Conservation (phyloP, 2,113 vertebrate species). For the Mus musculus region DNA sequence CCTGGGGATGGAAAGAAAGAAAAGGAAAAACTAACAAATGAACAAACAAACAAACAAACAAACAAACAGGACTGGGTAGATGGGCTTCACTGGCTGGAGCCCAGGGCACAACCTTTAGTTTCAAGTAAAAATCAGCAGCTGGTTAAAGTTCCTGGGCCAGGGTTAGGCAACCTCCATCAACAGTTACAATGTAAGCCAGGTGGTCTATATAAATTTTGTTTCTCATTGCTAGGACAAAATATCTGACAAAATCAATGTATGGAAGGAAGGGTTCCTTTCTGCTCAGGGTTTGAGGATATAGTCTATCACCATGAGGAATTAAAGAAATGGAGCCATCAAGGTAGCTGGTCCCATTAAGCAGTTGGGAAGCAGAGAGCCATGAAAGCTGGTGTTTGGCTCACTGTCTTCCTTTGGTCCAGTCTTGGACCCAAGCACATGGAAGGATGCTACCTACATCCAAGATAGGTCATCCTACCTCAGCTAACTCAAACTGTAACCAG, state of each 20-base stretch:
- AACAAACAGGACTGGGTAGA: neutral
- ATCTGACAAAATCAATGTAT: neutral
- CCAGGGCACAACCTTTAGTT: neutral
- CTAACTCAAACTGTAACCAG: neutral
- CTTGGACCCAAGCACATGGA: neutral
- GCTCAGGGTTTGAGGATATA: neutral
- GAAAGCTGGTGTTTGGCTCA: neutral
- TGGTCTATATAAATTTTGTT: neutral
- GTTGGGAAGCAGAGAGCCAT: neutral
- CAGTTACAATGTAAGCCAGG: neutral
- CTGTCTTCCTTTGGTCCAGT: neutral
- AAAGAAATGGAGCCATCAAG: neutral
- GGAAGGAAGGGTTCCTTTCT: neutral
- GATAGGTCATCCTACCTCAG: neutral
- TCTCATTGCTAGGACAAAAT: neutral
- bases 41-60: no score
- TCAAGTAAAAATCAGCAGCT: neutral
- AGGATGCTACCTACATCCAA: neutral
- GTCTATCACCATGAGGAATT: neutral
- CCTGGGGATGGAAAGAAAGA: neutral
- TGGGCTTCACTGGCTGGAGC: neutral
- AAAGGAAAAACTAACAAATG: neutral
- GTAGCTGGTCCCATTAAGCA: neutral
- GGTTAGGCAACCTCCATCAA: neutral
- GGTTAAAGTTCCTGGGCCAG: neutral